Percentiles rank a stretch among this genome's conserved stretches.
Conservation (phyloP, 2,888 invertebrate genomes). For the Apodemia mormo region DNA sequence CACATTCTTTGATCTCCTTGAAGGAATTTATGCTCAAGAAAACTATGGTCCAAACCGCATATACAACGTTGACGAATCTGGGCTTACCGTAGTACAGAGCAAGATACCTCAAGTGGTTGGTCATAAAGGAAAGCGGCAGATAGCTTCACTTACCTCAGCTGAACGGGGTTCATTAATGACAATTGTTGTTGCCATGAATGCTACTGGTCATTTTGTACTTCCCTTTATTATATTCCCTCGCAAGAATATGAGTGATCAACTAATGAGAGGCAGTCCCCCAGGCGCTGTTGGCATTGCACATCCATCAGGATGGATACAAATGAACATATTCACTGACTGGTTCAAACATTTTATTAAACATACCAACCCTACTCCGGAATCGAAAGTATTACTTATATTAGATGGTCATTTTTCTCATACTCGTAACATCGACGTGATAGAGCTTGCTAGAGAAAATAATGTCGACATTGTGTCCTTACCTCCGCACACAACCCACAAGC, state of each 20-base stretch:
- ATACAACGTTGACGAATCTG: constrained; percentile 38
- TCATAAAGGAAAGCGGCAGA: constrained; percentile 29
- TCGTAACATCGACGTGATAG: constrained; percentile 45
- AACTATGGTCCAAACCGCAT: constrained; percentile 31
- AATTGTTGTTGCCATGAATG: constrained; percentile 29
- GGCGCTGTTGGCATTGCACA: constrained; percentile 29
- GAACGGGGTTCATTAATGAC: constrained; percentile 42
- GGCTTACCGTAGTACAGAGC: constrained; percentile 38
- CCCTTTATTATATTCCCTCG: constrained; percentile 18
- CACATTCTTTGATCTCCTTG: constrained; percentile 33
- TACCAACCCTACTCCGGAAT: constrained; percentile 24
- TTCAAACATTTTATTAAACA: constrained; percentile 38
- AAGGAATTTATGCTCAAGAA: constrained; percentile 30
- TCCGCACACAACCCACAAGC: constrained; percentile 48
- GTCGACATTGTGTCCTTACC: constrained; percentile 47
- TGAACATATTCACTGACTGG: constrained; percentile 28
- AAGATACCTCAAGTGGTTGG: constrained; percentile 38
- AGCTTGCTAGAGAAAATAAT: constrained; percentile 46
- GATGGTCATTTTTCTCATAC: constrained; percentile 46
- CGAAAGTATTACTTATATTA: constrained; percentile 22
- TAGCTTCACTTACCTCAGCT: constrained; percentile 38
- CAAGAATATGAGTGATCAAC: constrained; percentile 16
- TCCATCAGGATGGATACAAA: constrained; percentile 45
- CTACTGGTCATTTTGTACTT: constrained; percentile 17
- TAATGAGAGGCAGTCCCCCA: constrained; percentile 24